Conservation (phyloP, 2,797 vertebrate species). For the Phoxinus dragarum region DNA sequence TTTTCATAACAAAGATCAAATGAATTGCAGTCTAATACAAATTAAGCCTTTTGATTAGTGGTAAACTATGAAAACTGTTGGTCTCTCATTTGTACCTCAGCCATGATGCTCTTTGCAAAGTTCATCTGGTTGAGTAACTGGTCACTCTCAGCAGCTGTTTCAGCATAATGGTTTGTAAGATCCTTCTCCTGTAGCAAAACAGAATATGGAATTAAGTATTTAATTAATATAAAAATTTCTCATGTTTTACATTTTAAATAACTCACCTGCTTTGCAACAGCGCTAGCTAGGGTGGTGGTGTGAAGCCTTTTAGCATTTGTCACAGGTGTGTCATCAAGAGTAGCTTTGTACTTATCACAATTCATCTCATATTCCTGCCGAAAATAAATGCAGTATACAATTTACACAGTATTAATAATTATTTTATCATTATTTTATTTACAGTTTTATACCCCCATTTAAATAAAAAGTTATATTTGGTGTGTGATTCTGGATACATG, state of each 20-base stretch:
- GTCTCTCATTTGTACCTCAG: conserved; percentile 78
- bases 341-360: conserved; percentile 85
- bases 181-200: conserved; percentile 84
- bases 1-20: not conserved
- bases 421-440: not conserved
- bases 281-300: conserved; percentile 80
- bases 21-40: not conserved
- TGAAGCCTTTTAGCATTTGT: conserved; percentile 72
- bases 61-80: not conserved
- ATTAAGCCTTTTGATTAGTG: not conserved
- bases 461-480: not conserved
- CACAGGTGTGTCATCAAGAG: conserved; percentile 75
- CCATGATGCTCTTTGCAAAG: conserved; percentile 83
- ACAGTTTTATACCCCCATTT: not conserved
- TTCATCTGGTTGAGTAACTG: conserved; percentile 87
- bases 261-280: conserved; percentile 87
- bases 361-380: conserved; percentile 88
- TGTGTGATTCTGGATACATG: not conserved
- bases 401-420: not conserved
- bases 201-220: not conserved
- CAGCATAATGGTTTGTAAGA: conserved; percentile 81
- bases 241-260: not conserved
- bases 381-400: conserved; percentile 36
- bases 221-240: not conserved
- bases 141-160: conserved; percentile 81